phyloP scores from a whole-genome alignment of 2,797 vertebrate species.

The Chromobotia macracanthus region DNA sequence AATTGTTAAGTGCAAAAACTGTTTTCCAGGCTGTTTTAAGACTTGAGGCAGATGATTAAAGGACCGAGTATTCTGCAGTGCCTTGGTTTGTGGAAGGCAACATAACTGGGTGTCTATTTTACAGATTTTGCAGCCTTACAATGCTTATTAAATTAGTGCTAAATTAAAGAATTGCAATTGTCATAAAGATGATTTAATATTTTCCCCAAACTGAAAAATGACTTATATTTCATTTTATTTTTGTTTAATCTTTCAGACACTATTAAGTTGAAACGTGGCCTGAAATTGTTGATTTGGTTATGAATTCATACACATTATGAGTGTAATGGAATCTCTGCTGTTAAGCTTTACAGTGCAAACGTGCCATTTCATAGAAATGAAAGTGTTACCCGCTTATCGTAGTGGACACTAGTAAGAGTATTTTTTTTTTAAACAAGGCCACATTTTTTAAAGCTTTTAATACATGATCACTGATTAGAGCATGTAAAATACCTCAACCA shows the following conservation, averaged over 20 bases:
- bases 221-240: neutral
- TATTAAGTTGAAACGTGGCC: neutral
- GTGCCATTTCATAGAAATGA: constrained; percentile 26
- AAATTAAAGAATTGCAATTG: constrained; percentile 16
- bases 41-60: constrained; percentile 21
- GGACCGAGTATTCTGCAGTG: constrained; percentile 13
- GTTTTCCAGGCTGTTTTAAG: constrained; percentile 33
- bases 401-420: neutral
- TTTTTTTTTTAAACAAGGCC: constrained; percentile 26
- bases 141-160: constrained; percentile 34
- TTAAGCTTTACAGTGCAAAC: constrained; percentile 26
- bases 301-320: constrained; percentile 2
- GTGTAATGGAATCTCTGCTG: neutral
- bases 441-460: constrained; percentile 16
- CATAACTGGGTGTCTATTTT: constrained; percentile 13
- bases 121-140: constrained; percentile 27
- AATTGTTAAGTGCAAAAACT: constrained; percentile 39
- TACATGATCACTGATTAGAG: constrained; percentile 5
- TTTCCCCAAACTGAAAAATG: neutral
- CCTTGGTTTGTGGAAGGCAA: constrained; percentile 34
- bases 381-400: constrained; percentile 34
- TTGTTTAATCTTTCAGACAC: neutral
- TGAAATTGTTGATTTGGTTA: constrained; percentile 5
- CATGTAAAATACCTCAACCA: constrained; percentile 44
- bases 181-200: constrained; percentile 30